These are phyloP conservation scores for Drosophila quinaria DNA, from an alignment of 2,888 invertebrate genomes.

Conservation along the genomic window DNA sequence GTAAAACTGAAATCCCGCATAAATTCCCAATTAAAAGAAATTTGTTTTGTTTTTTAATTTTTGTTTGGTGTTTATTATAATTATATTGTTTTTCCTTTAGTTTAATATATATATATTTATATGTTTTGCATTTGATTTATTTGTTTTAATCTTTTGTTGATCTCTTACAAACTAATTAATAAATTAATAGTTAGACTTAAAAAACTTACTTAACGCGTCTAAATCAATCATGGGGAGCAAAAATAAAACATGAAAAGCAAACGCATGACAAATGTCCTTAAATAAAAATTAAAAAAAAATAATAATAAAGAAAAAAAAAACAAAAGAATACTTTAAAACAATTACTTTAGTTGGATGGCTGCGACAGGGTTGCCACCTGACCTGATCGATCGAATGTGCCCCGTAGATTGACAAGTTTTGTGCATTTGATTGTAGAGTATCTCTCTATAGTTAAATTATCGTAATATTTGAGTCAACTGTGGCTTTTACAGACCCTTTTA, in stretches of 20 bases:
- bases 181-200: conserved; percentile 82
- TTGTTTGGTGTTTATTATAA: conserved; percentile 65
- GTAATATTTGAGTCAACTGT: not conserved
- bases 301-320: conserved; percentile 17
- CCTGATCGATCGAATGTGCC: conserved; percentile 2
- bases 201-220: conserved; percentile 69
- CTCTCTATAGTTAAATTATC: not conserved
- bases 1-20: not conserved
- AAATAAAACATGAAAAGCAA: conserved; percentile 61
- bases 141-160: conserved; percentile 55
- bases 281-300: conserved; percentile 35
- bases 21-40: not conserved
- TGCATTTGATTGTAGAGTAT: conserved; percentile 2
- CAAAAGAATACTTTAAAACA: conserved; percentile 56
- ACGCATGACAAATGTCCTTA: conserved; percentile 50
- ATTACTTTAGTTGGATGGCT: conserved; percentile 49
- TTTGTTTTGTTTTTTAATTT: conserved; percentile 19
- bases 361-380: conserved; percentile 32
- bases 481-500: not conserved
- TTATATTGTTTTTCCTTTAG: conserved; percentile 74
- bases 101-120: conserved; percentile 62
- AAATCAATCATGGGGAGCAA: conserved; percentile 62
- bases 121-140: conserved; percentile 70
- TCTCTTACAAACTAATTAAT: conserved; percentile 80
- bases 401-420: conserved; percentile 33